Evolutionary conservation across 2,888 invertebrate species (phyloP), one percentile per base, ranked within the genome.

Genomic region (Serripes groenlandicus): DNA sequence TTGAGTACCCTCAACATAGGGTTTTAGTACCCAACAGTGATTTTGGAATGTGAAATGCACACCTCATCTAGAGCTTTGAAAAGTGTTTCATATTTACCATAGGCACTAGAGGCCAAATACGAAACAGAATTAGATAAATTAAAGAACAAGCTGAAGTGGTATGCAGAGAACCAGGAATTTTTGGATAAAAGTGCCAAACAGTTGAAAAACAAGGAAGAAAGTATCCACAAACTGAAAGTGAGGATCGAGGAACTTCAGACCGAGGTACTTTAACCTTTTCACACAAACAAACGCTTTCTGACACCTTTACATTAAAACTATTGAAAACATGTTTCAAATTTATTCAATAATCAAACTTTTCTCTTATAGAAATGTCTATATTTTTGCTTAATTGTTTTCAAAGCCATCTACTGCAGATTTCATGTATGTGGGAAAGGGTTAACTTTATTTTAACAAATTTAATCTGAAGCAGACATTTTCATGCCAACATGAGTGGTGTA

Each of bases 81-180:
- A 56, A 23, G 15, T 18, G 58, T 9, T n/a, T n/a, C 21, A 56
- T 18, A 30, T 68, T 18, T 52, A n/a, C 78, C 86, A 0, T 72
- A 93, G 93, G 89, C 88, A 42, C 73, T 91, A 37, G 92, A 93
- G 72, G 78, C 72, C 23, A 89, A 89, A 69, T 90, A 91, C 71
- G 78, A 81, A 18, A 89, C 89, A 54, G 92, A 93, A 71, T 84
- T 88, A 21, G 92, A 92, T 1, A 89, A 90, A 42, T 75, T 93
- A 75, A 91, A 88, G 49, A 87, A 86, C 58, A 94, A 94, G 72
- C 75, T 94, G 54, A 91, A 91, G 68, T 94, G 94, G 94, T 94
- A 94, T 84, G 92, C 92, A 9, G 93, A 94, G 86, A 94, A 94
- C 85, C 94, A 94, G 86, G 91, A 93, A 70, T 85, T 94, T 18